Percentiles rank a stretch among this genome's conserved stretches.
Conservation (phyloP, 2,888 invertebrate genomes). For the Encarsia formosa region DNA sequence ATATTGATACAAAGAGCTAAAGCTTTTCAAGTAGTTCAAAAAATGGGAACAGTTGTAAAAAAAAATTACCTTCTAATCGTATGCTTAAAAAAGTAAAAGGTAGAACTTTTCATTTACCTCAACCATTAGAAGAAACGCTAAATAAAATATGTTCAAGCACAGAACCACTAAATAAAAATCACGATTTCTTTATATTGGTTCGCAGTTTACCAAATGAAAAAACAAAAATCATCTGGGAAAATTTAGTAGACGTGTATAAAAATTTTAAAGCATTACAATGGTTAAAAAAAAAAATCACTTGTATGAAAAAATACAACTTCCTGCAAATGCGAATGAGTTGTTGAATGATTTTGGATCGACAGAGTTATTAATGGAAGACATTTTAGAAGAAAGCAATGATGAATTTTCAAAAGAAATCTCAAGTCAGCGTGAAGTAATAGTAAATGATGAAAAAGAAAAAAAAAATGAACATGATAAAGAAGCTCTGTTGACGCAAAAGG, state of each 20-base stretch:
- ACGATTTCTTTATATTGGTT: slow-evolving; percentile 38
- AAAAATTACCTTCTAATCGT: slow-evolving; percentile 1
- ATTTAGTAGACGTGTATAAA: slow-evolving; percentile 35
- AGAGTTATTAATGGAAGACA: too few species aligned
- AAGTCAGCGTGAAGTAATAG: neutral
- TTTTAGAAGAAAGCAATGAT: too few species aligned
- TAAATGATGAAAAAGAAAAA: neutral
- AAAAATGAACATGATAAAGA: neutral
- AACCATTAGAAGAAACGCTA: slow-evolving; percentile 40
- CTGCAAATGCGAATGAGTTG: slow-evolving; percentile 9
- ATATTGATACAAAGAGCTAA: slow-evolving; percentile 13
- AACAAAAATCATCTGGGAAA: slow-evolving; percentile 9
- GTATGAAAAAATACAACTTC: slow-evolving; percentile 34
- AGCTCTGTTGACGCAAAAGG: slow-evolving; percentile 26
- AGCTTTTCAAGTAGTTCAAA: slow-evolving; percentile 15
- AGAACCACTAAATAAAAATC: slow-evolving; percentile 34
- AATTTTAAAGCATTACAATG: slow-evolving; percentile 35
- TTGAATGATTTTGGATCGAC: neutral
- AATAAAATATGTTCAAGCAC: slow-evolving; percentile 37
- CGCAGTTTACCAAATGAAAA: neutral
- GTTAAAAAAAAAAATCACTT: slow-evolving; percentile 36
- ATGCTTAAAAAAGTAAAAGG: slow-evolving; percentile 18
- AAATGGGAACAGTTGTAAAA: neutral
- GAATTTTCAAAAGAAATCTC: neutral
- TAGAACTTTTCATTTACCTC: slow-evolving; percentile 40